Conservation (phyloP, 2,888 invertebrate genomes). For the Strigamia transsilvanica region DNA sequence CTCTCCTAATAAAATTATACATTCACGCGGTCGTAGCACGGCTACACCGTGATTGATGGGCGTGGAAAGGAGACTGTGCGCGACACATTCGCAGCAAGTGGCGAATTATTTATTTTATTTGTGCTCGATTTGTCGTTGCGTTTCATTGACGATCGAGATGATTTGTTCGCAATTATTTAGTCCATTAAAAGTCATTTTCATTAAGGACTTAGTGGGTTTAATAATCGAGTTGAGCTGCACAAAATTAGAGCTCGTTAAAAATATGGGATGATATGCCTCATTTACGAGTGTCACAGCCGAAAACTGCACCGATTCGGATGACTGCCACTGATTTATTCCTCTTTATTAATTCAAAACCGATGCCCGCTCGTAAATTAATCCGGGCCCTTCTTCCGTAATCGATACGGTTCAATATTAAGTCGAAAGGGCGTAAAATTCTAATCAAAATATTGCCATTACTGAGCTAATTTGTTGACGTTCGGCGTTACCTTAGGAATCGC, state of each 20-base stretch:
- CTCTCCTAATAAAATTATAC: not conserved
- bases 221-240: conserved; percentile 28
- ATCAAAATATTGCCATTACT: not conserved
- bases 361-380: not conserved
- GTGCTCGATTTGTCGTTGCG: conserved; percentile 3
- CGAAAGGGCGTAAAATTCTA: not conserved
- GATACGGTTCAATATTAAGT: not conserved
- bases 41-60: not conserved
- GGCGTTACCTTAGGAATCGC: not conserved
- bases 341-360: conserved; percentile 11
- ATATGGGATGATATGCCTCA: conserved; percentile 33
- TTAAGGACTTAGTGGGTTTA: conserved; percentile 16
- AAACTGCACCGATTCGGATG: not conserved
- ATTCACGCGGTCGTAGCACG: not conserved
- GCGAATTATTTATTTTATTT: not conserved
- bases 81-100: too few relatives aligned
- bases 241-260: conserved; percentile 46
- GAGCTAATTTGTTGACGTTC: not conserved
- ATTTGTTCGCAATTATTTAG: conserved; percentile 30
- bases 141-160: not conserved
- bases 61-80: not conserved
- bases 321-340: conserved; percentile 5
- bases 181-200: conserved; percentile 29
- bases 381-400: not conserved
- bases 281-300: conserved; percentile 17